Conservation (phyloP, 2,797 vertebrate species). For the Cyprinodon diabolis region DNA sequence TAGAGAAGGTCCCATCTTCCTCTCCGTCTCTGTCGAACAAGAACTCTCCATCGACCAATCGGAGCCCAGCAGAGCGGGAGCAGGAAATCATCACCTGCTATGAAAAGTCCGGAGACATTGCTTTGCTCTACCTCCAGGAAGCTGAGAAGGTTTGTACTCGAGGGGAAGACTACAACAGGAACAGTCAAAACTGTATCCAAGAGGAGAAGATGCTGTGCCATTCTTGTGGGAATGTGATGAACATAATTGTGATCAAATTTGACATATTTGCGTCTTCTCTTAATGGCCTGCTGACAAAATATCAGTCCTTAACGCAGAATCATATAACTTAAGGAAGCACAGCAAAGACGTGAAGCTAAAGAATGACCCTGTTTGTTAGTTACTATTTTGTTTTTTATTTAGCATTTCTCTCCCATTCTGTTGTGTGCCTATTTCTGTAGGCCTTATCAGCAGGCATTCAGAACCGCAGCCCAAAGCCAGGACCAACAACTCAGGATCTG, state of each 20-base stretch:
- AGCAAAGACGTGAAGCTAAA: background rate
- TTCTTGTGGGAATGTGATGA: slow-evolving; percentile 40
- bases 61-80: slow-evolving; percentile 81
- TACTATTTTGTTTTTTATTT: background rate
- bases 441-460: slow-evolving; percentile 91
- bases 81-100: slow-evolving; percentile 97
- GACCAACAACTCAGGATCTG: slow-evolving; percentile 91
- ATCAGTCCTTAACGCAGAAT: slow-evolving; percentile 29
- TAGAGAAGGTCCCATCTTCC: slow-evolving; percentile 70
- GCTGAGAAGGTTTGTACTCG: slow-evolving; percentile 87
- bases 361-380: background rate
- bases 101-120: slow-evolving; percentile 97
- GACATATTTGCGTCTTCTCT: slow-evolving; percentile 22
- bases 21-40: slow-evolving; percentile 67
- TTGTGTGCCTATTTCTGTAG: slow-evolving; percentile 65
- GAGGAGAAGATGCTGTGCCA: slow-evolving; percentile 12
- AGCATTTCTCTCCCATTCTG: background rate
- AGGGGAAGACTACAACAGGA: background rate
- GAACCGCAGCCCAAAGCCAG: slow-evolving; percentile 98
- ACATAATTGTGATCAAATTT: slow-evolving; percentile 23
- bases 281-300: slow-evolving; percentile 42
- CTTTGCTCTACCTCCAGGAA: slow-evolving; percentile 96
- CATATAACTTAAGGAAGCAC: slow-evolving; percentile 8
- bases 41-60: slow-evolving; percentile 86
- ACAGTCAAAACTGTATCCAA: slow-evolving; percentile 11